Evolutionary conservation across 2,113 vertebrate genomes (phyloP).

Genomic region (Chinchilla lanigera): DNA sequence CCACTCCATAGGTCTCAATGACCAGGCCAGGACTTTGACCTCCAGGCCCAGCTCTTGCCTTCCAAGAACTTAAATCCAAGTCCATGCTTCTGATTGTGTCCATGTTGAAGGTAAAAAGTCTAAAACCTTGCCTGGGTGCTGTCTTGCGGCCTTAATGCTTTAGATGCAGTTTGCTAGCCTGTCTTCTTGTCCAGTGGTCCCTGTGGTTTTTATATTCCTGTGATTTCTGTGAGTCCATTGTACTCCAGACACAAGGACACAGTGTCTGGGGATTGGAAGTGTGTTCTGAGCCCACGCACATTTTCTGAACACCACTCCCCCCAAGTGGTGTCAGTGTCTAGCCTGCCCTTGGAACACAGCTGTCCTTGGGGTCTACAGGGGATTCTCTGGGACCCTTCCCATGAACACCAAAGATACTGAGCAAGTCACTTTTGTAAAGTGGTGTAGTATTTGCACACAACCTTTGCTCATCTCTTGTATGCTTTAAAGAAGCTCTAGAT

Average conservation of each 20-base stretch:
- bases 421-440: background rate
- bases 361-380: background rate
- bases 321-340: background rate
- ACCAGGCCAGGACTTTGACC: background rate
- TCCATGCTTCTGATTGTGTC: background rate
- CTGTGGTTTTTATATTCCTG: background rate
- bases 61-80: background rate
- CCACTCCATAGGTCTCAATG: rapidly evolving
- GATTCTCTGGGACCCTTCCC: background rate
- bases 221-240: background rate
- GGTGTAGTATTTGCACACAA: background rate
- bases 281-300: background rate
- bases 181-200: background rate
- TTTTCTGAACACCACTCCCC: background rate
- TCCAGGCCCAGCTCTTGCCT: background rate
- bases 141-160: background rate
- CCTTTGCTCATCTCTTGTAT: background rate
- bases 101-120: background rate
- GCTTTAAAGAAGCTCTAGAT: background rate
- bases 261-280: background rate
- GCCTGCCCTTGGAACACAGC: background rate
- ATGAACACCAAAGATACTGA: background rate
- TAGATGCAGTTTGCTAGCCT: background rate
- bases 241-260: background rate
- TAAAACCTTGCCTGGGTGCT: background rate